phyloP scores from a whole-genome alignment of 2,888 invertebrate species.

The Eristalis intricaria region DNA sequence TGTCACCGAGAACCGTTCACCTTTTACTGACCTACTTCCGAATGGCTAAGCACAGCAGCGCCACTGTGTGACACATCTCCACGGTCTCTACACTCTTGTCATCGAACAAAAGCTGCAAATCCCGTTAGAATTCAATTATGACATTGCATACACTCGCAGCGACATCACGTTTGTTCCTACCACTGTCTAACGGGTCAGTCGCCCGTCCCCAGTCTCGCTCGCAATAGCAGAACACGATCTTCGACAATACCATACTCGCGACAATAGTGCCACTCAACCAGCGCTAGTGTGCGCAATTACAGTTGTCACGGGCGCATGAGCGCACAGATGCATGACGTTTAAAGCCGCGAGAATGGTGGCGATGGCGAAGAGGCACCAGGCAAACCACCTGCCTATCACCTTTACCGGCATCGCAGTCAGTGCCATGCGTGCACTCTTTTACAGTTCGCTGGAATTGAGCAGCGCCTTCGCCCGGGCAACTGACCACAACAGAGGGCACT shows the following conservation, averaged over 20 bases:
- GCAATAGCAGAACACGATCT: constrained; percentile 58
- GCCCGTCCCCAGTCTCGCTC: constrained; percentile 29
- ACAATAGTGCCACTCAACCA: background rate
- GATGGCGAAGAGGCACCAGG: background rate
- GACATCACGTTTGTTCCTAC: constrained; percentile 47
- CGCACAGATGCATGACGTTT: constrained; percentile 41
- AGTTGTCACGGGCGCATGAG: constrained; percentile 53
- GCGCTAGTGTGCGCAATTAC: constrained; percentile 21
- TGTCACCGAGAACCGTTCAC: constrained; percentile 26
- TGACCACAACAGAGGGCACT: constrained; percentile 28
- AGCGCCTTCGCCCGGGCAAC: constrained; percentile 9
- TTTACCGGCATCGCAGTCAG: constrained; percentile 5
- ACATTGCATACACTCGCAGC: constrained; percentile 29
- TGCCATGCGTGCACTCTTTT: background rate
- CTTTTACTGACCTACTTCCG: constrained; percentile 15
- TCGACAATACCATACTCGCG: background rate
- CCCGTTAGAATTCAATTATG: constrained; percentile 64
- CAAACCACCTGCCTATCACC: constrained; percentile 36
- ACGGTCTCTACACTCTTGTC: background rate
- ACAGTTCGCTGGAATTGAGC: constrained; percentile 9
- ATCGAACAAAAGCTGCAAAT: constrained; percentile 32
- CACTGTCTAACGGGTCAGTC: constrained; percentile 46
- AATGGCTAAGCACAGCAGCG: background rate
- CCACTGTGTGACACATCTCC: constrained; percentile 17
- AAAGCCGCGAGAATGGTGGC: constrained; percentile 15